These are phyloP conservation scores for Notocelia uddmanniana DNA, from an alignment of 2,888 invertebrate species.

Conservation along the genomic window DNA sequence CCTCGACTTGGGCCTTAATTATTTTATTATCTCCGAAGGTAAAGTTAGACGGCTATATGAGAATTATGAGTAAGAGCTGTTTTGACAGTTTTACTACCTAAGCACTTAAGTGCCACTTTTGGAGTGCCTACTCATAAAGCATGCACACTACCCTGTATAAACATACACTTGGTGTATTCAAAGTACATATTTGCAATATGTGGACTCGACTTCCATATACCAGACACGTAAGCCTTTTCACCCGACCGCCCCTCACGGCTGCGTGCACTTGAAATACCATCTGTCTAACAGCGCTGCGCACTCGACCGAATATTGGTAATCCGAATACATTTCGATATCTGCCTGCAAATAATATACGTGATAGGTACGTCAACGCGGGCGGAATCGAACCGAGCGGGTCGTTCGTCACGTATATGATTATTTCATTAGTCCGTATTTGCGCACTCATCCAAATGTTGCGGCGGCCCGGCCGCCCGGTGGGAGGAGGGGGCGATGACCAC, in stretches of 20 bases:
- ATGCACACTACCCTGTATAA: background rate
- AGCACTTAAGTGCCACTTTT: background rate
- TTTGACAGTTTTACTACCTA: background rate
- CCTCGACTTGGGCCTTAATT: constrained; percentile 2
- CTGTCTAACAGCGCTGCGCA: constrained; percentile 66
- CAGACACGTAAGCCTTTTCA: constrained; percentile 60
- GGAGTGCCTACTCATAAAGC: constrained; percentile 5
- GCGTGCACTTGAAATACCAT: constrained; percentile 68
- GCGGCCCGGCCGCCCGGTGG: constrained; percentile 54
- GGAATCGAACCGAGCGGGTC: constrained; percentile 74
- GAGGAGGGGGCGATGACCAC: constrained; percentile 77
- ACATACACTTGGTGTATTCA: background rate
- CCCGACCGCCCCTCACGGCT: constrained; percentile 60
- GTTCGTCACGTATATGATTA: constrained; percentile 85
- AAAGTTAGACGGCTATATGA: background rate
- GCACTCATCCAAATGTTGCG: constrained; percentile 81
- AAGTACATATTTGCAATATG: constrained; percentile 43
- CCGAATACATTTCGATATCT: constrained; percentile 58
- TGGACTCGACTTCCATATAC: constrained; percentile 50
- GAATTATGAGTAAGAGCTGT: background rate
- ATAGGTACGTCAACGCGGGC: constrained; percentile 68
- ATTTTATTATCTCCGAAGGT: background rate
- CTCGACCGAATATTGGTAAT: constrained; percentile 72
- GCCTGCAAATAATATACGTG: constrained; percentile 49
- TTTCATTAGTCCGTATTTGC: constrained; percentile 85